Evolutionary conservation across 2,113 vertebrate genomes (phyloP).

Genomic region (Rhipidura dahli): DNA sequence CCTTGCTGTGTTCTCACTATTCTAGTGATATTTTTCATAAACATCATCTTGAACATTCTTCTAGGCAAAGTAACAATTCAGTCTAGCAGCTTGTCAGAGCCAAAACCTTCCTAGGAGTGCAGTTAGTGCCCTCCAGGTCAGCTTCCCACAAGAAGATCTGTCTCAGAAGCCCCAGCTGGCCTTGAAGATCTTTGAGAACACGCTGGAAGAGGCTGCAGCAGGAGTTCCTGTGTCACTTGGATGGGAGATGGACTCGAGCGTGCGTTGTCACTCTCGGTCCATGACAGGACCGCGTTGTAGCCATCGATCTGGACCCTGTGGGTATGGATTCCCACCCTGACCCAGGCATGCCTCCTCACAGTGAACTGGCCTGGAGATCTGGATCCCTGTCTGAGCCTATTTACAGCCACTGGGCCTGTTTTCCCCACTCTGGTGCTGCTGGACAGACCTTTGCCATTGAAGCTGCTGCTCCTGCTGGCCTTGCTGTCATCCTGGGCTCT

Average conservation of each 20-base stretch:
- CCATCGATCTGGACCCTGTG: not conserved
- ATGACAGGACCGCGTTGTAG: not conserved
- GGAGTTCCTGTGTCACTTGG: accelerated
- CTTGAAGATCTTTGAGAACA: not conserved
- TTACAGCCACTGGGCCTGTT: not conserved
- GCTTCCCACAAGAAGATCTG: not conserved
- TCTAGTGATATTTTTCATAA: not conserved
- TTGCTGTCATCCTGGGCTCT: not conserved
- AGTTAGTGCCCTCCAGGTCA: not conserved
- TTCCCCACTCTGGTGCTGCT: not conserved
- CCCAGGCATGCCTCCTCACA: not conserved
- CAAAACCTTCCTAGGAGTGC: not conserved
- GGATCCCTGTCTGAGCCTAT: not conserved
- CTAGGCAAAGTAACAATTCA: not conserved
- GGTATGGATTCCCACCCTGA: not conserved
- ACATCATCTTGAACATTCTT: not conserved
- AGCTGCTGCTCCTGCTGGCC: not conserved
- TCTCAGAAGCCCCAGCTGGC: not conserved
- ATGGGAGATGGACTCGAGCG: not conserved
- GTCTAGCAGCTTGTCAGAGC: not conserved
- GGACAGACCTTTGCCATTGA: not conserved
- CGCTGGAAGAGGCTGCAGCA: not conserved
- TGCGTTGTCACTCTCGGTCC: not conserved
- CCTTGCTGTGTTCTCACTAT: not conserved
- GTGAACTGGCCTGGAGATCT: not conserved